These are phyloP conservation scores for Agrotis ipsilon DNA, from an alignment of 2,888 invertebrate genomes.

Conservation along the genomic window DNA sequence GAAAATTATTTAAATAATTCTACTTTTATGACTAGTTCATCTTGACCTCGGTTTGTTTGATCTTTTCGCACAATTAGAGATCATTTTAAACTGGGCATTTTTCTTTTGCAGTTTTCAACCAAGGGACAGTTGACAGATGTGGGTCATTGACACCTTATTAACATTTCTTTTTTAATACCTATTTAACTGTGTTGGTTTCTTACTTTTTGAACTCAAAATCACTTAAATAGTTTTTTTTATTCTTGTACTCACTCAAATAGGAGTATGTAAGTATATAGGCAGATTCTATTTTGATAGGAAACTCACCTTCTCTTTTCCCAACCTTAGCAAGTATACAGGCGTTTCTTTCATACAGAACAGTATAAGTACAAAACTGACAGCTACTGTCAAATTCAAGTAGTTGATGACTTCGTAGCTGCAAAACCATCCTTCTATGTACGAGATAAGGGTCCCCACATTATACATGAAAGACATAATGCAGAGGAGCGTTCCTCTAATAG, in stretches of 20 bases:
- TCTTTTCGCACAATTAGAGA: too few relatives aligned
- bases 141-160: too few relatives aligned
- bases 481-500: conserved; percentile 64
- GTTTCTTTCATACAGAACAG: conserved; percentile 68
- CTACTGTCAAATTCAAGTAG: conserved; percentile 64
- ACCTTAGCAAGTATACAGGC: conserved; percentile 67
- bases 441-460: conserved; percentile 65
- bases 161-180: background rate
- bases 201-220: too few relatives aligned
- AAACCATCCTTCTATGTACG: conserved; percentile 72
- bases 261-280: too few relatives aligned
- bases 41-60: too few relatives aligned
- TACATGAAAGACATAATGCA: conserved; percentile 54
- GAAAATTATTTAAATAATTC: conserved; percentile 21
- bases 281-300: too few relatives aligned
- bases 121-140: too few relatives aligned
- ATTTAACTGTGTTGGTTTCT: background rate
- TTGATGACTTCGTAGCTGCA: conserved; percentile 69
- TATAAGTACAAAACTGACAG: conserved; percentile 61
- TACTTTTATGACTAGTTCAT: background rate
- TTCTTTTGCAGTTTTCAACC: too few relatives aligned
- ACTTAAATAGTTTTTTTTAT: conserved; percentile 5
- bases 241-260: too few relatives aligned
- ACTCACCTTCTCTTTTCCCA: conserved; percentile 70
- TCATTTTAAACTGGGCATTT: too few relatives aligned